These are phyloP conservation scores for Antennarius maculatus DNA, from an alignment of 2,797 vertebrate genomes.

Conservation along the genomic window DNA sequence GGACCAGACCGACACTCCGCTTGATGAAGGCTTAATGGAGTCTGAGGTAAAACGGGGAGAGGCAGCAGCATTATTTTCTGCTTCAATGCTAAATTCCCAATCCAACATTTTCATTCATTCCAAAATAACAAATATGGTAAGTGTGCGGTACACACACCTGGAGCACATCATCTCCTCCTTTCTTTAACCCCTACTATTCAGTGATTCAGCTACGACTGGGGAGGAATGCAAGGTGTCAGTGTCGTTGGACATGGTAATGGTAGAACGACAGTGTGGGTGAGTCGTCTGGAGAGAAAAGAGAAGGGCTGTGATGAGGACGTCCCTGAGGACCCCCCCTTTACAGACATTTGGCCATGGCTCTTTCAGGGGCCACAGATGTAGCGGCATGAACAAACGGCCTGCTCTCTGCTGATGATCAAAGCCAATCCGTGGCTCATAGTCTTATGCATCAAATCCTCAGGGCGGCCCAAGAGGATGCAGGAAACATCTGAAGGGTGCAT, in stretches of 20 bases:
- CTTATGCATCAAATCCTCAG: slow-evolving; percentile 50
- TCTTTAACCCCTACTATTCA: background rate
- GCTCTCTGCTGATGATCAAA: slow-evolving; percentile 72
- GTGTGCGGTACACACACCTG: slow-evolving; percentile 21
- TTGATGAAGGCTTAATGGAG: slow-evolving; percentile 72
- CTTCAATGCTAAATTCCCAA: slow-evolving; percentile 28
- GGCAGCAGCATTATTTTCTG: slow-evolving; percentile 12
- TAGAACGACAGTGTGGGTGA: slow-evolving; percentile 32
- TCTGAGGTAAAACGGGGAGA: slow-evolving; percentile 54
- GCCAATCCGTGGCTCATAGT: slow-evolving; percentile 66
- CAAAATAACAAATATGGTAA: slow-evolving; percentile 12
- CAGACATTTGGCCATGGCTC: slow-evolving; percentile 56
- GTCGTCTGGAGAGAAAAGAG: slow-evolving; percentile 20
- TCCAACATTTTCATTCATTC: slow-evolving; percentile 11
- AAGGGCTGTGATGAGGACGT: slow-evolving; percentile 36
- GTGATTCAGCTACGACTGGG: slow-evolving; percentile 23
- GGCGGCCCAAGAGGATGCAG: slow-evolving; percentile 57
- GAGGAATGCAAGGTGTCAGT: slow-evolving; percentile 39
- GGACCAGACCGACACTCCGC: slow-evolving; percentile 47
- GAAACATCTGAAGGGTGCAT: slow-evolving; percentile 69
- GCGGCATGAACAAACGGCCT: slow-evolving; percentile 52
- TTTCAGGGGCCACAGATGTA: slow-evolving; percentile 57
- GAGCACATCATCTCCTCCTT: slow-evolving; percentile 7
- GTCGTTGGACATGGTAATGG: slow-evolving; percentile 23
- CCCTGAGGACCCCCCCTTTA: slow-evolving; percentile 41